Evolutionary conservation across 2,113 vertebrate species (phyloP).

Genomic region (Micromys minutus): DNA sequence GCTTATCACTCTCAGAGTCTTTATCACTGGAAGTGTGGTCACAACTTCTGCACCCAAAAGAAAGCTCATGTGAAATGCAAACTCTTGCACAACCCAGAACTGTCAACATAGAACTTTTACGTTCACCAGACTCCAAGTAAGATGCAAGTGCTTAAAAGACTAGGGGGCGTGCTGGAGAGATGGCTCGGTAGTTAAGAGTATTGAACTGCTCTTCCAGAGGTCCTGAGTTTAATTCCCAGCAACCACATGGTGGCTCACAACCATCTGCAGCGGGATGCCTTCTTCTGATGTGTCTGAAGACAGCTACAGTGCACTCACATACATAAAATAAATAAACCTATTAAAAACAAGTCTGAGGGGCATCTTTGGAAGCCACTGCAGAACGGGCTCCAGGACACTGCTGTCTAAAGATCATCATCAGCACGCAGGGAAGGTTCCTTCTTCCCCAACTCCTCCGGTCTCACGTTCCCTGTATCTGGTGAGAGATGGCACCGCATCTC

Average conservation of each 20-base stretch:
- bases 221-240: too few relatives aligned
- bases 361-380: background rate
- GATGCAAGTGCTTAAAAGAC: background rate
- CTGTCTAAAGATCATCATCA: background rate
- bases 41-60: background rate
- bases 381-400: background rate
- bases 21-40: background rate
- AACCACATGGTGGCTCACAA: too few relatives aligned
- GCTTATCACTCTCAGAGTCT: background rate
- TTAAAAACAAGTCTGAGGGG: background rate
- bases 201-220: too few relatives aligned
- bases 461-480: background rate
- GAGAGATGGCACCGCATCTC: background rate
- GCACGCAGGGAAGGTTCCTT: background rate
- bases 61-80: background rate
- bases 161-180: background rate
- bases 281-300: too few relatives aligned
- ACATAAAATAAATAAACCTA: too few relatives aligned
- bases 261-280: too few relatives aligned
- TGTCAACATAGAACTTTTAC: background rate
- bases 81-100: background rate
- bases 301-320: too few relatives aligned
- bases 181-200: too few relatives aligned
- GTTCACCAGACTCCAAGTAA: background rate
- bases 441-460: fast-evolving